These are phyloP conservation scores for Agrochola lota DNA, from an alignment of 2,888 invertebrate genomes.

Conservation along the genomic window DNA sequence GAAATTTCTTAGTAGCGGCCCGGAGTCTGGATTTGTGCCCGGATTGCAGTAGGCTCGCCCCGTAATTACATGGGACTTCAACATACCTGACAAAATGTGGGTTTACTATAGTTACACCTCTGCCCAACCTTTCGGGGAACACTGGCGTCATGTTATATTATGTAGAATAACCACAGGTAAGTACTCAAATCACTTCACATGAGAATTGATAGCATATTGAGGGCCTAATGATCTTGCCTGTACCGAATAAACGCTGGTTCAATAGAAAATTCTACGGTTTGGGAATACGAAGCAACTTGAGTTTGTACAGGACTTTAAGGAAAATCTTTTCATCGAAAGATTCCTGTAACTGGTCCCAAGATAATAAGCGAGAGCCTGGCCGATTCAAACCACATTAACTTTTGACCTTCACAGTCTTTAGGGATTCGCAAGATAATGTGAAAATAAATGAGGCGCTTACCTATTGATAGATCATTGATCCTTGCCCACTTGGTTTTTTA, in stretches of 20 bases:
- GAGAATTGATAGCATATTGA: background rate
- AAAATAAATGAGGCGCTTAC: slow-evolving; percentile 10
- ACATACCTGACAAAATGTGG: too few species aligned
- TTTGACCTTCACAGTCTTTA: background rate
- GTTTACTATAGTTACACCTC: too few species aligned
- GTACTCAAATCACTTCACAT: background rate
- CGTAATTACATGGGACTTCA: too few species aligned
- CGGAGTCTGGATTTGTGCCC: too few species aligned
- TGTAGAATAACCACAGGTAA: background rate
- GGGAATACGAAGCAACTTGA: background rate
- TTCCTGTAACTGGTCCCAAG: slow-evolving; percentile 3
- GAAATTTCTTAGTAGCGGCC: too few species aligned
- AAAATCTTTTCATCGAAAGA: slow-evolving; percentile 13
- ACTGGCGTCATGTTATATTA: too few species aligned
- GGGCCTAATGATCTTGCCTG: background rate
- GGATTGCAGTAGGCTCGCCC: too few species aligned
- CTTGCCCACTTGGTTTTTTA: background rate
- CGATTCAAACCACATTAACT: background rate
- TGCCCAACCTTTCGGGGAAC: too few species aligned
- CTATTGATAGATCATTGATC: background rate
- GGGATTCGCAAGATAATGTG: background rate
- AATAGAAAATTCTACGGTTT: background rate
- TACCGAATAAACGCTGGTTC: background rate
- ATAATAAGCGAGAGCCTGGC: background rate
- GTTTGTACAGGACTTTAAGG: background rate